Conservation (phyloP, 2,113 vertebrate genomes). For the Salminus brasiliensis region DNA sequence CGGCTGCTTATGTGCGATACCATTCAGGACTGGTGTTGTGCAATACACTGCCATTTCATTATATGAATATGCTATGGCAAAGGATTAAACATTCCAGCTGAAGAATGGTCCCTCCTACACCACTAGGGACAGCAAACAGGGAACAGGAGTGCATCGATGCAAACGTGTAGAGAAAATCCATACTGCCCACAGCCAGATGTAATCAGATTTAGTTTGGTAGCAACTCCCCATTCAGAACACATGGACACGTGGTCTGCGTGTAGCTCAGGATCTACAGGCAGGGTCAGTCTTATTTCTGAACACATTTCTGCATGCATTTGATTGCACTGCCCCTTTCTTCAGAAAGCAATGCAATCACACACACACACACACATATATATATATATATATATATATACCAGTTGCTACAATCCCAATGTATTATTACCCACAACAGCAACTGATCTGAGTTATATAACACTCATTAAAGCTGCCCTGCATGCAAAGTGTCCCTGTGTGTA, state of each 20-base stretch:
- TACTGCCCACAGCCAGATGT: conserved; percentile 17
- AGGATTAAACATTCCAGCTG: conserved; percentile 28
- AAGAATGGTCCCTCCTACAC: conserved; percentile 30
- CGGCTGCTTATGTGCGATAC: conserved; percentile 23
- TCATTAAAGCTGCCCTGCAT: not conserved
- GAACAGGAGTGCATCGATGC: conserved; percentile 26
- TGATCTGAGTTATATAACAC: conserved; percentile 30
- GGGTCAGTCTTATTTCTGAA: not conserved
- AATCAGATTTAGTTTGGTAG: conserved; percentile 34
- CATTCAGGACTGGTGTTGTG: conserved; percentile 23
- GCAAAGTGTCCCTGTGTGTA: not conserved
- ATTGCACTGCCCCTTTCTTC: not conserved
- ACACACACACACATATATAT: not conserved
- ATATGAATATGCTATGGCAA: conserved; percentile 4
- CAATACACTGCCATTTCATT: conserved; percentile 36
- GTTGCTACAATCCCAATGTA: not conserved
- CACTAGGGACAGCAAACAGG: not conserved
- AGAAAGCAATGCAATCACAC: not conserved
- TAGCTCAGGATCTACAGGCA: not conserved
- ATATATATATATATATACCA: not conserved
- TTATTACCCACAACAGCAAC: not conserved
- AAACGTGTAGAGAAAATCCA: conserved; percentile 26
- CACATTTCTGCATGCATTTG: not conserved
- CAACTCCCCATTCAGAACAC: conserved; percentile 16
- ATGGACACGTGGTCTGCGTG: not conserved